Percentiles rank a stretch among this genome's conserved stretches.
Evolutionary conservation across 2,797 vertebrate genomes (phyloP).

Genomic region (Pteropus rufus): DNA sequence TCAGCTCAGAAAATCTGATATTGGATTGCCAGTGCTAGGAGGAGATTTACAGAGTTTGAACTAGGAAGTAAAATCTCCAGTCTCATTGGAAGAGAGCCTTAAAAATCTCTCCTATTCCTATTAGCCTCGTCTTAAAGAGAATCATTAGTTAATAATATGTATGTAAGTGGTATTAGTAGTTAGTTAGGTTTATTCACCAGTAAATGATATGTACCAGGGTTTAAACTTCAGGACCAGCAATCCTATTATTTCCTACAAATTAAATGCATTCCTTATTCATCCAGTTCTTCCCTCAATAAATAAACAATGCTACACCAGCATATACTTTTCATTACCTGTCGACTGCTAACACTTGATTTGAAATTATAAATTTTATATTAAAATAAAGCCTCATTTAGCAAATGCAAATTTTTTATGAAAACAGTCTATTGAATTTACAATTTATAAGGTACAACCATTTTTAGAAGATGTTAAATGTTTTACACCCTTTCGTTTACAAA

Average conservation of each 20-base stretch:
- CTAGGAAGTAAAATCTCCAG: conserved; percentile 81
- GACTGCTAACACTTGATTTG: conserved; percentile 60
- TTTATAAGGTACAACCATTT: conserved; percentile 48
- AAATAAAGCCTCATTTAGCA: conserved; percentile 56
- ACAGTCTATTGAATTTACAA: conserved; percentile 51
- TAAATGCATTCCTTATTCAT: conserved; percentile 73
- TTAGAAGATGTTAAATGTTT: conserved; percentile 41
- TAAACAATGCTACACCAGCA: conserved; percentile 72
- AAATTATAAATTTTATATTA: conserved; percentile 71
- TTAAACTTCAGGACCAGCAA: conserved; percentile 80
- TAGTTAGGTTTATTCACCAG: conserved; percentile 88
- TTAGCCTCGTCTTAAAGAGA: conserved; percentile 86
- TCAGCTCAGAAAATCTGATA: conserved; percentile 82
- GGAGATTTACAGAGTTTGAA: conserved; percentile 86
- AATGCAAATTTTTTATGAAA: conserved; percentile 42
- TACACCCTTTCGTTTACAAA: conserved; percentile 42
- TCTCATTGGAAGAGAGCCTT: conserved; percentile 82
- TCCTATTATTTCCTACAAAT: conserved; percentile 81
- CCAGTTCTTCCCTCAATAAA: conserved; percentile 58
- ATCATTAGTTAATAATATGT: conserved; percentile 86
- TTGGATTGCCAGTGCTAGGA: conserved; percentile 85
- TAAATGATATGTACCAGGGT: conserved; percentile 78
- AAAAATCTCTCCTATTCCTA: conserved; percentile 84
- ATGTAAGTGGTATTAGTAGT: conserved; percentile 90
- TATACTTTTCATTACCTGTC: conserved; percentile 75